Conservation (phyloP, 2,888 invertebrate species). For the Dolomedes plantarius region DNA sequence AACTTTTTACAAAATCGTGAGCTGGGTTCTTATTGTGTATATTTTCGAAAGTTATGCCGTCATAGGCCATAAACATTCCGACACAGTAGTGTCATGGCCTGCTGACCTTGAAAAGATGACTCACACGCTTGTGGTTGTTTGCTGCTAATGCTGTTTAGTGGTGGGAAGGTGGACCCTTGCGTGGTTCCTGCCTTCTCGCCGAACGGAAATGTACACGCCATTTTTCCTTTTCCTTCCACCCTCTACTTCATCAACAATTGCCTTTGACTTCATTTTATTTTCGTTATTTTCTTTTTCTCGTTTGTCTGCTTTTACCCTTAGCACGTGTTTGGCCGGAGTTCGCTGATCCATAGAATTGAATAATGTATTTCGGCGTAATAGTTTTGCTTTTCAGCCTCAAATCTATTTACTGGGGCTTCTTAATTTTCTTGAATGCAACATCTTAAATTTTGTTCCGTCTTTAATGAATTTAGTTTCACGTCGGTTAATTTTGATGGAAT, state of each 20-base stretch:
- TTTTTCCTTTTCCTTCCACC: constrained; percentile 33
- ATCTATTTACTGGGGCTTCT: too few species aligned
- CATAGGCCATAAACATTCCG: constrained; percentile 9
- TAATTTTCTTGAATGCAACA: too few species aligned
- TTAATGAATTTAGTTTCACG: too few species aligned
- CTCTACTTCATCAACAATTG: constrained; percentile 49
- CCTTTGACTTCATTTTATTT: constrained; percentile 26
- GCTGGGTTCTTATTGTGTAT: too few species aligned
- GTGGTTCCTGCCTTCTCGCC: constrained; percentile 67
- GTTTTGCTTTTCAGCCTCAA: too few species aligned
- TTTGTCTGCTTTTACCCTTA: constrained; percentile 45
- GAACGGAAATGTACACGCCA: constrained; percentile 69
- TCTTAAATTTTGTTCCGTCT: too few species aligned
- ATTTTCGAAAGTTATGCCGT: too few species aligned
- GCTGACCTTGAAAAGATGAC: constrained; percentile 62
- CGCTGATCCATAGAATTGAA: constrained; percentile 50
- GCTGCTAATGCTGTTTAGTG: neutral
- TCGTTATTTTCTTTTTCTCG: constrained; percentile 25
- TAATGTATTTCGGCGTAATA: constrained; percentile 31
- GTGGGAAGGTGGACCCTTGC: constrained; percentile 41
- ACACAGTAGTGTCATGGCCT: constrained; percentile 22
- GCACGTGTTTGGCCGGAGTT: constrained; percentile 61
- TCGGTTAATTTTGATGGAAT: too few species aligned
- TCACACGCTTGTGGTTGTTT: constrained; percentile 41
- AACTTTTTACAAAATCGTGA: too few species aligned